A percentile compares a stretch with the other conserved stretches of the same genome.
These are phyloP conservation scores for Heterodera schachtii DNA, from an alignment of 1,140 invertebrate genomes.

Conservation along the genomic window DNA sequence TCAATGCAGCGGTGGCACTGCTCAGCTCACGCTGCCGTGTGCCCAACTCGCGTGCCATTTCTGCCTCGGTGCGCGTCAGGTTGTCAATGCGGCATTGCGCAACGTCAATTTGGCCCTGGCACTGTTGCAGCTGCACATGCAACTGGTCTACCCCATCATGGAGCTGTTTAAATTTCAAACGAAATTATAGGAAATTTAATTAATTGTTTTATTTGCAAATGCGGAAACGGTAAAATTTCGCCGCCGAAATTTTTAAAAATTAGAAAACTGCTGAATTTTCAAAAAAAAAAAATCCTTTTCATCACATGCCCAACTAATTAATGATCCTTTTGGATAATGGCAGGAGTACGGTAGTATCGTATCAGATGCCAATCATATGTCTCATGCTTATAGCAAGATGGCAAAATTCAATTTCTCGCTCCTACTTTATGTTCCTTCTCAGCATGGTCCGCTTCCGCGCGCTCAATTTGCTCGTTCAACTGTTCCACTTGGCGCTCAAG, in stretches of 20 bases:
- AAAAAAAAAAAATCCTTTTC: too few species aligned
- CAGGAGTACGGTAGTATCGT: too few species aligned
- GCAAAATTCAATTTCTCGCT: not conserved
- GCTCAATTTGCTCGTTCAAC: not conserved
- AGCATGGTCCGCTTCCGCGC: not conserved
- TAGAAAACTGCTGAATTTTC: too few species aligned
- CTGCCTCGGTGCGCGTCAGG: not conserved
- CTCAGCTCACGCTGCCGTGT: not conserved
- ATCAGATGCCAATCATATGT: too few species aligned
- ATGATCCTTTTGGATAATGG: too few species aligned
- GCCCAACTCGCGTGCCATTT: not conserved
- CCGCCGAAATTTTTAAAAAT: too few species aligned
- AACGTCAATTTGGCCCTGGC: slow-evolving; percentile 4
- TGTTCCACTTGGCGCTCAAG: not conserved
- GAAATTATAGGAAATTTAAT: too few species aligned
- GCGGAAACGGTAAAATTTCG: too few species aligned
- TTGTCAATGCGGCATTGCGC: not conserved
- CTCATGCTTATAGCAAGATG: too few species aligned
- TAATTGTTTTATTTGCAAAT: too few species aligned
- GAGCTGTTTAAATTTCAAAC: not conserved
- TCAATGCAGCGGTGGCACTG: not conserved
- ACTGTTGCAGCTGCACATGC: not conserved
- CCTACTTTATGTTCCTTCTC: not conserved
- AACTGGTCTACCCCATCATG: not conserved
- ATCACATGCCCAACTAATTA: too few species aligned